These are phyloP conservation scores for Notothenia rossii DNA, from an alignment of 2,113 vertebrate species.

Conservation along the genomic window DNA sequence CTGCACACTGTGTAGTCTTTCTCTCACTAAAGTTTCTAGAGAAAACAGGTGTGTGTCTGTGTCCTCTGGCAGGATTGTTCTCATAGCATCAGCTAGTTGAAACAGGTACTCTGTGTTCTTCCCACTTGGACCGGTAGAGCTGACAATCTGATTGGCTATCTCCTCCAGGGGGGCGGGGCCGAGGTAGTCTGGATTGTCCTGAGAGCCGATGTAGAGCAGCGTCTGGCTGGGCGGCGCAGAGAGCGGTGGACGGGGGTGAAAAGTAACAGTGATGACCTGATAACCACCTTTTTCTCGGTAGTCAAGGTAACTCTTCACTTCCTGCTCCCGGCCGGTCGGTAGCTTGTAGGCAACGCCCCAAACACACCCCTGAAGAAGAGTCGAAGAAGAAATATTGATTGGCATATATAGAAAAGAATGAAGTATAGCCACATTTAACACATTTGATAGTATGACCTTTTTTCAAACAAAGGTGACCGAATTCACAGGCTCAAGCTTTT, in stretches of 20 bases:
- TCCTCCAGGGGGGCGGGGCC: constrained; percentile 96
- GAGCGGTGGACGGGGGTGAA: constrained; percentile 83
- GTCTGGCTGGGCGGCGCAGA: constrained; percentile 76
- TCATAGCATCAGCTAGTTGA: constrained; percentile 92
- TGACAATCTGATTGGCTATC: constrained; percentile 93
- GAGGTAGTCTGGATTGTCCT: constrained; percentile 95
- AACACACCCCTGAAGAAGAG: constrained; percentile 87
- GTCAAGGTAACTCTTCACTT: constrained; percentile 95
- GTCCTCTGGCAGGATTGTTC: constrained; percentile 92
- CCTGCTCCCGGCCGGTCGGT: constrained; percentile 90
- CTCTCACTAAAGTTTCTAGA: constrained; percentile 91
- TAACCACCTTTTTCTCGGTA: constrained; percentile 97
- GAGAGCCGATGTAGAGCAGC: constrained; percentile 93
- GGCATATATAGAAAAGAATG: not conserved
- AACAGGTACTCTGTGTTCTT: constrained; percentile 96
- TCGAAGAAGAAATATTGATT: not conserved
- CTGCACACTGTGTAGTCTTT: constrained; percentile 76
- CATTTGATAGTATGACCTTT: too few relatives aligned
- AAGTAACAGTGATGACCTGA: constrained; percentile 87
- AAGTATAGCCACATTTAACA: not conserved
- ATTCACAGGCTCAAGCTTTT: not conserved
- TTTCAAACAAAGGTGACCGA: not conserved
- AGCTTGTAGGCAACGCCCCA: constrained; percentile 97
- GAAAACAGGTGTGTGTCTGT: constrained; percentile 93
- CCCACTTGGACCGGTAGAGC: constrained; percentile 91